Percentiles rank a stretch among this genome's conserved stretches.
phyloP scores from a whole-genome alignment of 2,113 vertebrate species.

The Micronycteris hirsuta region DNA sequence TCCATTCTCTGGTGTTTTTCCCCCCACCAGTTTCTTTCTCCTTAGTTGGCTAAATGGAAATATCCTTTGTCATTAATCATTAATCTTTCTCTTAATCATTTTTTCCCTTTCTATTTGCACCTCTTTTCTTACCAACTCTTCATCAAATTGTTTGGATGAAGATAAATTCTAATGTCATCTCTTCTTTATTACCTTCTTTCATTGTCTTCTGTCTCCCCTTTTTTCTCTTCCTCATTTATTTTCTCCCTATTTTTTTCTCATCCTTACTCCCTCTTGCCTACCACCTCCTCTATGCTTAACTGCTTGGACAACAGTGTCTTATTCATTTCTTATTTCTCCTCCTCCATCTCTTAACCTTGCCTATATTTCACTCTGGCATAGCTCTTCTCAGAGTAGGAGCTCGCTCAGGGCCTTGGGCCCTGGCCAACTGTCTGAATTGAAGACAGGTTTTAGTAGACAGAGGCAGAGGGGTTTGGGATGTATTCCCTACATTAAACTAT shows the following conservation, averaged over 20 bases:
- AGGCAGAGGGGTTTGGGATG: neutral
- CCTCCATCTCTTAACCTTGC: neutral
- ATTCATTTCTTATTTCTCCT: neutral
- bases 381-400: neutral
- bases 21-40: neutral
- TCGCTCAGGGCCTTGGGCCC: neutral
- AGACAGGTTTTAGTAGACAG: conserved; percentile 7
- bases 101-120: neutral
- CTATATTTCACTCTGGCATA: neutral
- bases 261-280: neutral
- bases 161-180: neutral
- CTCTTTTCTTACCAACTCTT: neutral
- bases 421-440: neutral
- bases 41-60: conserved; percentile 7
- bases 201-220: neutral
- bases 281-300: neutral
- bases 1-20: neutral
- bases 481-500: neutral
- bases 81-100: neutral
- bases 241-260: neutral
- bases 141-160: neutral
- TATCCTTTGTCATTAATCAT: neutral
- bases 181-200: neutral
- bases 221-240: neutral
- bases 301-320: neutral